phyloP scores from a whole-genome alignment of 2,888 invertebrate species.

The Acheta domesticus region DNA sequence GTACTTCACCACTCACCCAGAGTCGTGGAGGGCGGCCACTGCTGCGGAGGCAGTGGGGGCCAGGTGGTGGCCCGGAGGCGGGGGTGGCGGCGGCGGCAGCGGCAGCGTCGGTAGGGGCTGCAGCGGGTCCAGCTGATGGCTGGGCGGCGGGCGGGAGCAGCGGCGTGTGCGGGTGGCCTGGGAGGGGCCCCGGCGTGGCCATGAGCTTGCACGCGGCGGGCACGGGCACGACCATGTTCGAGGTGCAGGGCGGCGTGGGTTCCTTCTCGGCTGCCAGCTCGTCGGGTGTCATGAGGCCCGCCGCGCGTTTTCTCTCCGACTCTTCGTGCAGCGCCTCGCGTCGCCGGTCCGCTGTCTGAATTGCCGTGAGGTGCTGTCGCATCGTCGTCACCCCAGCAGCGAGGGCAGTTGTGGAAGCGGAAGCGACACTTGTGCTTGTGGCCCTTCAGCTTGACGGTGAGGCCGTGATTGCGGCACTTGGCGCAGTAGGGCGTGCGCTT shows the following conservation, averaged over 20 bases:
- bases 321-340: neutral
- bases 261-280: neutral
- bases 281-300: neutral
- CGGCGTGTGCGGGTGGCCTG: neutral
- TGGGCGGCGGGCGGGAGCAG: neutral
- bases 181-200: neutral
- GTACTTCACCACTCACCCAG: neutral
- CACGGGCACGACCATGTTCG: neutral
- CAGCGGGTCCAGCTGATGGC: neutral
- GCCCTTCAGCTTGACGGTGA: neutral
- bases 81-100: neutral
- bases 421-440: neutral
- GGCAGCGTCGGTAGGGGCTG: neutral
- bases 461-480: slow-evolving; percentile 5
- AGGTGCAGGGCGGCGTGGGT: neutral
- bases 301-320: neutral
- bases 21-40: neutral
- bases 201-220: neutral
- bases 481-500: neutral
- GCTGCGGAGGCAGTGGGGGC: neutral
- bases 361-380: neutral
- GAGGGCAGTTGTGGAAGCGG: neutral
- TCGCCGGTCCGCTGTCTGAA: neutral
- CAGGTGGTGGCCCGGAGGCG: neutral
- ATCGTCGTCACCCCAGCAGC: neutral